These are phyloP conservation scores for Urophycis tenuis DNA, from an alignment of 2,797 vertebrate genomes.

Conservation along the genomic window DNA sequence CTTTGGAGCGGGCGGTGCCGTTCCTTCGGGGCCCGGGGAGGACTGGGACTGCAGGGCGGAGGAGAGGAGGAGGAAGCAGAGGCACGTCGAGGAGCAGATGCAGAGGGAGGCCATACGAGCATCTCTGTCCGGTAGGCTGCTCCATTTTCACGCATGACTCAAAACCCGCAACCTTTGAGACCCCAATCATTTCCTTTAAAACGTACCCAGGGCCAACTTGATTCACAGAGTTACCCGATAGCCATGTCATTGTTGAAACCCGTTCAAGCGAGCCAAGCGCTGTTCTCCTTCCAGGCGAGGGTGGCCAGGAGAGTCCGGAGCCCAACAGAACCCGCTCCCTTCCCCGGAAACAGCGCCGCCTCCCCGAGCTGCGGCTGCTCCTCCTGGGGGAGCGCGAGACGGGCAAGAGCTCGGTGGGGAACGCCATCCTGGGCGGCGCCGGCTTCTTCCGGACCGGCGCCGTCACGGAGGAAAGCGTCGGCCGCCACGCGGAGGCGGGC, in stretches of 20 bases:
- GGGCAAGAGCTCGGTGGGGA: constrained; percentile 70
- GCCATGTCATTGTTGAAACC: not conserved
- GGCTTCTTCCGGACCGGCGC: constrained; percentile 44
- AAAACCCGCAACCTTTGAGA: not conserved
- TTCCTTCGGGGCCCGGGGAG: constrained; percentile 52
- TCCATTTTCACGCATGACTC: no score
- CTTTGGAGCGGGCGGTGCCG: constrained; percentile 39
- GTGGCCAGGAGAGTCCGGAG: constrained; percentile 51
- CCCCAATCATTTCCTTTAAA: not conserved
- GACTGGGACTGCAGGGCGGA: constrained; percentile 62
- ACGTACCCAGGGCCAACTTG: not conserved
- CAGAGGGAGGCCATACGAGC: constrained; percentile 64
- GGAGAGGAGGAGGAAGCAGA: constrained; percentile 71
- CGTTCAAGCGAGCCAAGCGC: not conserved
- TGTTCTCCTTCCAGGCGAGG: constrained; percentile 37
- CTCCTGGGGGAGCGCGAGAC: constrained; percentile 71
- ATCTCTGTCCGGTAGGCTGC: constrained; percentile 60
- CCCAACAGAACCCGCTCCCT: constrained; percentile 57
- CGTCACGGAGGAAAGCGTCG: constrained; percentile 64
- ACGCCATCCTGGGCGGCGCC: constrained; percentile 55
- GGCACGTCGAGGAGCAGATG: constrained; percentile 66
- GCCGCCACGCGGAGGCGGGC: constrained; percentile 57
- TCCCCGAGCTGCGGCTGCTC: constrained; percentile 64
- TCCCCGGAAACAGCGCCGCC: constrained; percentile 57
- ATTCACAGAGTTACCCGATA: not conserved